Base-by-base conservation (phyloP, 2,113 vertebrate genomes). In the Ictalurus punctatus region DNA sequence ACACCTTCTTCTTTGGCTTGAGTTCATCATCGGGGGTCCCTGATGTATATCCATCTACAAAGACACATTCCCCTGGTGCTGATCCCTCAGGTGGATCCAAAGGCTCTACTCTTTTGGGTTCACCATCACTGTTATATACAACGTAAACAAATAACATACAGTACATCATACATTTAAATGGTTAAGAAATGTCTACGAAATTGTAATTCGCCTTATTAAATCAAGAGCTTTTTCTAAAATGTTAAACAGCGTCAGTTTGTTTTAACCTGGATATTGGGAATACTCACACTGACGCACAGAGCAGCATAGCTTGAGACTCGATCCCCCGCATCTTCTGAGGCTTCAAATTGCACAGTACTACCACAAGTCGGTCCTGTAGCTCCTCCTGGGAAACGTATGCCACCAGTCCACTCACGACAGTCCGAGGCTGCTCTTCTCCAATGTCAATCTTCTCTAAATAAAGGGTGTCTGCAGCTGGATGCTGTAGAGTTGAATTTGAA, bases 1-100 rank as follows among this genome's bases (percentile, higher is more conserved):
- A 99, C 84, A 99, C 95, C 76, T 98, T 99, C 89, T 99, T 99
- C 96, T 99, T 99, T 25, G 98, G 97, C 89, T 98, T 99, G 84
- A 99, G 96, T 91, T 96, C 97, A 0, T 97, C 97, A 0, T 99
- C 98, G 0, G 98, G 96, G 34, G 97, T 96, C 30, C 96, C 97
- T 0, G 92, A 93, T 92, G 97, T 97, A 1, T 96, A 97, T n/a
- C 98, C 98, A 84, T 98, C 97, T 27, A 98, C 96, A 6, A 96
- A 98, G 82, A 99, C 96, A 0, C 91, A 96, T 0, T 99, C 98
- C 9, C 98, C 98, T 0, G 97, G 97, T 0, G 95, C 96, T 16
- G 97, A 97, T 48, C 95, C 97, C 0, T 94, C 93, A 0, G 98
- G 98, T 0, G 98, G 97, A 90, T 99, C 97, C 87, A 99, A 95